phyloP scores from a whole-genome alignment of 2,888 invertebrate species.

The Antitype chi region DNA sequence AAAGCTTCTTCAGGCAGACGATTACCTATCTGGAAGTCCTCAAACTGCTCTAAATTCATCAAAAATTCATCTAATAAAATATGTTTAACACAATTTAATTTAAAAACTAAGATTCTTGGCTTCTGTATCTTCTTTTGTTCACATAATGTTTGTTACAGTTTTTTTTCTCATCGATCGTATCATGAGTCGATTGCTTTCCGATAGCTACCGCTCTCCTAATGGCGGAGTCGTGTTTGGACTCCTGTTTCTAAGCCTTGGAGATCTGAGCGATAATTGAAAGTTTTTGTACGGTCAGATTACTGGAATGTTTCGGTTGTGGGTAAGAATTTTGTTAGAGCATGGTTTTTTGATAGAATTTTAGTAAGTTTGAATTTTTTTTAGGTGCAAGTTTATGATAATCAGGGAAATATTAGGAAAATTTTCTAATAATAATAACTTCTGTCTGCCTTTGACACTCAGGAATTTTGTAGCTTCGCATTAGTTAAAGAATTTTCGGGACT shows the following conservation, averaged over 20 bases:
- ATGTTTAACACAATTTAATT: background rate
- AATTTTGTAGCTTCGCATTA: too few relatives aligned
- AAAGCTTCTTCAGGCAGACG: too few relatives aligned
- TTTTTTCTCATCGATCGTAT: slow-evolving; percentile 62
- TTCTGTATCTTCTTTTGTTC: slow-evolving; percentile 3
- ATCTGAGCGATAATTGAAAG: slow-evolving; percentile 44
- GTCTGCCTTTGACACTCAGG: too few relatives aligned
- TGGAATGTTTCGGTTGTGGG: slow-evolving; percentile 16
- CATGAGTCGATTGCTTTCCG: slow-evolving; percentile 80
- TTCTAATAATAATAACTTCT: background rate
- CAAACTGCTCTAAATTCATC: too few relatives aligned
- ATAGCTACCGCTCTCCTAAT: slow-evolving; percentile 87
- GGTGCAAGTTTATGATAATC: background rate
- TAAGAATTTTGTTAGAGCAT: background rate
- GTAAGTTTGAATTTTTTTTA: background rate
- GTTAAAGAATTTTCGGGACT: too few relatives aligned
- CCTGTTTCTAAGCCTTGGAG: slow-evolving; percentile 77
- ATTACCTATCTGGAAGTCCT: too few relatives aligned
- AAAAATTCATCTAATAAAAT: too few relatives aligned
- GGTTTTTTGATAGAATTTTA: background rate
- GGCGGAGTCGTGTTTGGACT: slow-evolving; percentile 85
- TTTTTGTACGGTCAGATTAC: slow-evolving; percentile 59
- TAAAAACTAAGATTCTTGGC: background rate
- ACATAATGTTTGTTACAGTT: slow-evolving; percentile 24
- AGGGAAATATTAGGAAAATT: background rate